Evolutionary conservation across 2,113 vertebrate genomes (phyloP), one percentile per base, ranked within the genome.

Genomic region (Riparia riparia): DNA sequence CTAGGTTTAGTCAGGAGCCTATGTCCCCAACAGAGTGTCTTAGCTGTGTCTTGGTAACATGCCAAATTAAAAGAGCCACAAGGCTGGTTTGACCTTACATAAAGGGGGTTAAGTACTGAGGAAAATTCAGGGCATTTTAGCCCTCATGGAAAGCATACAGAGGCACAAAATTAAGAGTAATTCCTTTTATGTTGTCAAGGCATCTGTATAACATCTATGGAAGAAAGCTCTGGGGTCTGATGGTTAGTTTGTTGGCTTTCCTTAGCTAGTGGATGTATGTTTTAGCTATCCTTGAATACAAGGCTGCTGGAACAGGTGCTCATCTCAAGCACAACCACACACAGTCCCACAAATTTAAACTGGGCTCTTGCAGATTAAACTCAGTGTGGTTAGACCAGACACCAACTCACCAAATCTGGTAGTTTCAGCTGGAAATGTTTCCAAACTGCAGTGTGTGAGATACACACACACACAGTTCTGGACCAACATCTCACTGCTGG

Each of bases 361-460:
- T 69, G n/a, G 32, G 14, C 22, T 90, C 31, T 80, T 72, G 63
- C 6, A 12, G 53, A 29, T 64, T 64, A 49, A 80, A 20, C 42
- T 92, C 31, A 9, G 1, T 56, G 20, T 77, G 39, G 32, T 71
- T 60, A 60, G 58, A 69, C 39, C 47, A 87, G 84, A 79, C 21
- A 49, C 42, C 39, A 68, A 15, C 22, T 31, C 32, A 72, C 19
- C 70, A 32, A 69, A 49, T 76, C 39, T 45, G 65, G 65, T 53
- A 53, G n/a, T 65, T 21, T 68, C 45, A 82, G n/a, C 82, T 93
- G 70, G 58, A 90, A 90, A 54, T 4, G 0, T 57, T 93, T 90
- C 66, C 12, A 19, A 17, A 57, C 22, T 29, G 37, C 74, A 61
- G 49, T 0, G 0, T 2, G 0, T 57, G 32, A 49, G 28, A 32